Evolutionary conservation across 2,113 vertebrate genomes (phyloP), one percentile per base, ranked within the genome.

Genomic region (Microtus oregoni): DNA sequence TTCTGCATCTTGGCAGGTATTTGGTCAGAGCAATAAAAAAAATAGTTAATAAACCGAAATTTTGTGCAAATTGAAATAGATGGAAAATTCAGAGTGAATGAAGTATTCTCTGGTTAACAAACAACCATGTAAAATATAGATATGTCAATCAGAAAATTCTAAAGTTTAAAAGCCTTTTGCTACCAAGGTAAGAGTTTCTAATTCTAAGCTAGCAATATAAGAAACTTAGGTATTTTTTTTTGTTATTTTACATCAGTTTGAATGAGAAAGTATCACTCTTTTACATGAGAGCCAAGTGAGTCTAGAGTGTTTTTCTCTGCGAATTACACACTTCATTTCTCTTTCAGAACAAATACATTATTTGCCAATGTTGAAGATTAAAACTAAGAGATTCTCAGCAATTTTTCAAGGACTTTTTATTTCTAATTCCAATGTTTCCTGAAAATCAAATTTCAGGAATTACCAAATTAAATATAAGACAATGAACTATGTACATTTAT

Each of bases 391-490:
- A 67, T 63, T 0, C 65, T 86, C 67, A 67, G 13, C 70, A 24
- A 89, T 75, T 88, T 94, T 32, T 19, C 38, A 65, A 94, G 44
- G 50, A 47, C 2, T 68, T 47, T 75, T 81, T 70, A 70, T 20
- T 52, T 63, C 77, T 63, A 93, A 89, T 72, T 26, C n/a, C 32
- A 73, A 77, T 44, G 17, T 4, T 3, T 78, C 17, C 7, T 38
- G 11, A 22, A 83, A 20, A 68, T 3, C 35, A 70, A 61, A 30
- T 83, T 90, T 32, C 0, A 92, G 19, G 3, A 81, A n/a, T 28
- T 47, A 67, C 5, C 35, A 89, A 24, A 2, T 73, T 88, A 89
- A 89, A 85, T 79, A 72, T 94, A 86, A 47, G n/a, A 96, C 44
- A 87, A 10, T 17, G 68, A 83, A 20, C 12, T 63, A 87, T 15